These are phyloP conservation scores for Crambe crambe DNA, from an alignment of 37 sponge, comb jelly and placozoan genomes.

Conservation along the genomic window DNA sequence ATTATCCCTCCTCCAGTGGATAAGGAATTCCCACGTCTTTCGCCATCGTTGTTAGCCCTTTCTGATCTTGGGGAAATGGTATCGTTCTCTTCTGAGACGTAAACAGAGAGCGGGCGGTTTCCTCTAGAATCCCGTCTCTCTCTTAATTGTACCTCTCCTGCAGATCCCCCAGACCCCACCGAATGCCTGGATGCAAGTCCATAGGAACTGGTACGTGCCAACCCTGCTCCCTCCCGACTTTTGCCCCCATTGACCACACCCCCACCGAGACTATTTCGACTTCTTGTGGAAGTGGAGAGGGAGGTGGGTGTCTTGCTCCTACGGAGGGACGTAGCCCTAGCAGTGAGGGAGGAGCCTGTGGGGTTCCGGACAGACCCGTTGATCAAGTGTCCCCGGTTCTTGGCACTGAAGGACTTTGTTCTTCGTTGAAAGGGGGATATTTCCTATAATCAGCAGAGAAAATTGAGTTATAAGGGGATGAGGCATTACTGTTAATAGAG, in stretches of 20 bases:
- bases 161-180: not conserved
- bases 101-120: too few species aligned
- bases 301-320: conserved; percentile 4
- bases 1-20: not conserved
- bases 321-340: not conserved
- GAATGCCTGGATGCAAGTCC: not conserved
- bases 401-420: not conserved
- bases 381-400: not conserved
- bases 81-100: too few species aligned
- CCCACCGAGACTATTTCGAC: not conserved
- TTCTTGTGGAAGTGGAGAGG: not conserved
- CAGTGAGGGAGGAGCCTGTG: not conserved
- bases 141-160: not conserved
- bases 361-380: not conserved
- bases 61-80: too few species aligned
- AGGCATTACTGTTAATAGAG: too few species aligned
- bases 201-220: not conserved
- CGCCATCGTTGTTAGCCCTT: not conserved
- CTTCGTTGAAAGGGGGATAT: not conserved
- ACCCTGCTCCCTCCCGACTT: not conserved
- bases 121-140: too few species aligned
- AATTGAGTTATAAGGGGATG: not conserved
- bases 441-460: not conserved
- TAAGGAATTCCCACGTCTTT: not conserved
- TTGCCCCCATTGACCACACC: not conserved